Conservation (phyloP, 2,797 vertebrate genomes). For the Nannoperca obscura region DNA sequence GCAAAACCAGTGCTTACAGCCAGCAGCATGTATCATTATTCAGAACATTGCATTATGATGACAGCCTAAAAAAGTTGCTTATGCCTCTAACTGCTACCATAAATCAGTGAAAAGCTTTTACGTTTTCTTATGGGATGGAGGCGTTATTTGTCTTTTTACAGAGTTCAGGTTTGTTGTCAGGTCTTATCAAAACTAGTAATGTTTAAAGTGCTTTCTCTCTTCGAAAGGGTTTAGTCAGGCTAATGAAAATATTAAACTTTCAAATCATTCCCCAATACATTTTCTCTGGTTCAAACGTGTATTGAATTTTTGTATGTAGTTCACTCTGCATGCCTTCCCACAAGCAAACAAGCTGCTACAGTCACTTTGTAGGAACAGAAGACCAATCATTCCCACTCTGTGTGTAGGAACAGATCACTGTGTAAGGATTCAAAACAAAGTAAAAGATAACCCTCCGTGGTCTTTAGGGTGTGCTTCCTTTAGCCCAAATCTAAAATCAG, state of each 20-base stretch:
- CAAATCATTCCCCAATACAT: constrained; percentile 12
- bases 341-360: constrained; percentile 9
- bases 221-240: constrained; percentile 18
- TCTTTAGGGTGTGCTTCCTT: constrained; percentile 28
- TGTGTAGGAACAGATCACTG: constrained; percentile 9
- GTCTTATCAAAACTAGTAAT: constrained; percentile 27
- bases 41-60: constrained; percentile 58
- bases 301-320: constrained; percentile 11
- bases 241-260: constrained; percentile 27
- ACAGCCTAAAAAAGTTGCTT: constrained; percentile 59
- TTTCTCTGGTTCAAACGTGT: constrained; percentile 15
- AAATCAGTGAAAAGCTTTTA: constrained; percentile 73
- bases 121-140: constrained; percentile 50
- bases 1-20: constrained; percentile 42
- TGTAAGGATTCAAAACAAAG: constrained; percentile 30
- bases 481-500: constrained; percentile 29
- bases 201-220: constrained; percentile 38
- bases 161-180: constrained; percentile 47
- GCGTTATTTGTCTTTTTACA: constrained; percentile 61
- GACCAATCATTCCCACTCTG: constrained; percentile 1
- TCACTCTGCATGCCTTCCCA: neutral
- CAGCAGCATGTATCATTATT: constrained; percentile 60
- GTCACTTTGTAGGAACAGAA: constrained; percentile 14
- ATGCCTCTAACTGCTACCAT: constrained; percentile 57
- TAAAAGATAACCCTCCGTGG: constrained; percentile 27